These are phyloP conservation scores for Trichogramma evanescens DNA, from an alignment of 2,888 invertebrate species.

Conservation along the genomic window DNA sequence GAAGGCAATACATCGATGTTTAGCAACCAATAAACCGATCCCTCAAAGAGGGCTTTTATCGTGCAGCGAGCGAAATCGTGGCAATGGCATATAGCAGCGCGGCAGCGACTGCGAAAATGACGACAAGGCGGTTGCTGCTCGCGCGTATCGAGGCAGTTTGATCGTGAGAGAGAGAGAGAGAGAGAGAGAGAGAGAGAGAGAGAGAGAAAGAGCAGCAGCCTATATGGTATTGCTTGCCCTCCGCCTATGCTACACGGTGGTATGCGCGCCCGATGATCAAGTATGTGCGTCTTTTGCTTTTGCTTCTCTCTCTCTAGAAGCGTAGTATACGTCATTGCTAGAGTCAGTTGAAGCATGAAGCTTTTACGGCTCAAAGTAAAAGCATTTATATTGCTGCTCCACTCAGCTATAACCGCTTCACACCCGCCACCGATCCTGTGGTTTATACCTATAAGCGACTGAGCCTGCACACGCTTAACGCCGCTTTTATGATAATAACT, in stretches of 20 bases:
- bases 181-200: too few relatives aligned
- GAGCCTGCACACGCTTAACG: conserved; percentile 36
- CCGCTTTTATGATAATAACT: conserved; percentile 42
- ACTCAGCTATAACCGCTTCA: conserved; percentile 17
- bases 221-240: not conserved
- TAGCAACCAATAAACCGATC: conserved; percentile 48
- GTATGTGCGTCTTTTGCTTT: conserved; percentile 16
- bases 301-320: conserved; percentile 14
- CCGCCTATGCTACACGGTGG: not conserved
- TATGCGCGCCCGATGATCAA: not conserved
- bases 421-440: conserved; percentile 25
- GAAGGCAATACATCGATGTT: conserved; percentile 48
- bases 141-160: conserved; percentile 12
- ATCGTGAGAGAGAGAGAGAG: too few relatives aligned
- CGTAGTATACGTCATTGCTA: conserved; percentile 30
- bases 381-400: conserved; percentile 44
- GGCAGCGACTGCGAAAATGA: conserved; percentile 11
- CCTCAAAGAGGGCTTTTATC: conserved; percentile 46
- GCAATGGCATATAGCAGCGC: too few relatives aligned
- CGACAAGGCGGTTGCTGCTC: conserved; percentile 3
- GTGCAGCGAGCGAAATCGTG: too few relatives aligned
- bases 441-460: conserved; percentile 23
- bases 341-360: conserved; percentile 37
- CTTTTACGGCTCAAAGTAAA: conserved; percentile 45
- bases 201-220: not conserved